phyloP scores from a whole-genome alignment of 2,113 vertebrate species.

The Lepus europaeus region DNA sequence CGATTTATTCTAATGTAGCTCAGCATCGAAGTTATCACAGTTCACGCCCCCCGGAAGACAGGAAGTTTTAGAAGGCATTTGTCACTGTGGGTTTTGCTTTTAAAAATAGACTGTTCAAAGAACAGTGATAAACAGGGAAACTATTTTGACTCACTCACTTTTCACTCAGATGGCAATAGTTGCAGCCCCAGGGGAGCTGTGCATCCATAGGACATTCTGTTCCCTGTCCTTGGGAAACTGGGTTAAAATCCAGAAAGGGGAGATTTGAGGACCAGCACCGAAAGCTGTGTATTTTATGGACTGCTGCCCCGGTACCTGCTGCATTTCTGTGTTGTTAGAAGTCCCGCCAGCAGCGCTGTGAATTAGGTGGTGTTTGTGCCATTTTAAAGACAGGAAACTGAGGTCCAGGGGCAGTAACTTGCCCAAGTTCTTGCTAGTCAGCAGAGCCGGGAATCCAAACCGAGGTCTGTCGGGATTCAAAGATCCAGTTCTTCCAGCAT shows the following conservation, averaged over 20 bases:
- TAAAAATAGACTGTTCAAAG: slow-evolving; percentile 63
- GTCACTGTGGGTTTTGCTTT: not conserved
- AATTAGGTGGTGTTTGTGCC: not conserved
- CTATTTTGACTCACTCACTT: slow-evolving; percentile 69
- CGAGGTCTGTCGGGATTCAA: not conserved
- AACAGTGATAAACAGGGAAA: slow-evolving; percentile 71
- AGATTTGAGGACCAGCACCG: not conserved
- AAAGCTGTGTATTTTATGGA: not conserved
- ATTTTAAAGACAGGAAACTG: slow-evolving; percentile 35
- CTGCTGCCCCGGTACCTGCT: not conserved
- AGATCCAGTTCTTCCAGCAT: not conserved
- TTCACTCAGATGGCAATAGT: slow-evolving; percentile 64
- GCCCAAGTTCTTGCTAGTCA: not conserved
- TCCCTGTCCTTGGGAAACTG: slow-evolving; percentile 64
- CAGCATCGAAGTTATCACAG: not conserved
- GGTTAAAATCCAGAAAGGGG: not conserved
- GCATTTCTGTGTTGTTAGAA: slow-evolving; percentile 3
- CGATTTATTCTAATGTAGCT: not conserved
- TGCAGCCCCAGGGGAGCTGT: slow-evolving; percentile 43
- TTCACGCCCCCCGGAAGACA: not conserved
- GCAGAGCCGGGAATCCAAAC: slow-evolving; percentile 16
- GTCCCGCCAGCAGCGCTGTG: not conserved
- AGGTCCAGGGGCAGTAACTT: not conserved
- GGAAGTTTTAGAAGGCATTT: slow-evolving; percentile 10
- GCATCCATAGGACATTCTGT: slow-evolving; percentile 71